A percentile compares a stretch with the other conserved stretches of the same genome.
phyloP scores from a whole-genome alignment of 2,797 vertebrate genomes.

The Amblyraja radiata region DNA sequence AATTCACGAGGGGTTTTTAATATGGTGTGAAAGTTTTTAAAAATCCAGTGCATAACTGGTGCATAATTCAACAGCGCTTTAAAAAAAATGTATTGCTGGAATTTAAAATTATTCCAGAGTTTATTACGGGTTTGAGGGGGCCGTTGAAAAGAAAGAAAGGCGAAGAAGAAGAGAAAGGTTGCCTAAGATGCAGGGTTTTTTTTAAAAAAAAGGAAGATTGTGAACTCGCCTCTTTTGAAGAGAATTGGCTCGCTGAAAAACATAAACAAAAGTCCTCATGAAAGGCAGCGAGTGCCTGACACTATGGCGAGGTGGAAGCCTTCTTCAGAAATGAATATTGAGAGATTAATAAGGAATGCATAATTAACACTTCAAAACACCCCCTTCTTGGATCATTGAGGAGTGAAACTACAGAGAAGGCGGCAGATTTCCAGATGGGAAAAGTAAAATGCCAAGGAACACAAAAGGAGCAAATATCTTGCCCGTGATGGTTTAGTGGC shows the following conservation, averaged over 20 bases:
- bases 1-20: neutral
- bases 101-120: neutral
- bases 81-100: neutral
- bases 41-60: neutral
- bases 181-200: neutral
- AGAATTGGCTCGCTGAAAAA: neutral
- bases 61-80: neutral
- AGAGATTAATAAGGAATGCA: neutral
- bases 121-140: neutral
- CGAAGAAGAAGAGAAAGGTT: neutral
- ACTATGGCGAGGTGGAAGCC: neutral
- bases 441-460: neutral
- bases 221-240: neutral
- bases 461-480: neutral
- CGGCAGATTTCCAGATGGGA: neutral
- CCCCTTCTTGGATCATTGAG: neutral
- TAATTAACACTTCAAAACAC: neutral
- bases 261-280: neutral
- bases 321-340: neutral
- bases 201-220: neutral
- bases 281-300: neutral
- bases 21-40: neutral
- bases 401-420: neutral
- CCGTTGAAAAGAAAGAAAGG: neutral
- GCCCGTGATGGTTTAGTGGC: neutral